Base-by-base conservation (phyloP, 1,140 invertebrate genomes). In the Melipona quadrifasciata region DNA sequence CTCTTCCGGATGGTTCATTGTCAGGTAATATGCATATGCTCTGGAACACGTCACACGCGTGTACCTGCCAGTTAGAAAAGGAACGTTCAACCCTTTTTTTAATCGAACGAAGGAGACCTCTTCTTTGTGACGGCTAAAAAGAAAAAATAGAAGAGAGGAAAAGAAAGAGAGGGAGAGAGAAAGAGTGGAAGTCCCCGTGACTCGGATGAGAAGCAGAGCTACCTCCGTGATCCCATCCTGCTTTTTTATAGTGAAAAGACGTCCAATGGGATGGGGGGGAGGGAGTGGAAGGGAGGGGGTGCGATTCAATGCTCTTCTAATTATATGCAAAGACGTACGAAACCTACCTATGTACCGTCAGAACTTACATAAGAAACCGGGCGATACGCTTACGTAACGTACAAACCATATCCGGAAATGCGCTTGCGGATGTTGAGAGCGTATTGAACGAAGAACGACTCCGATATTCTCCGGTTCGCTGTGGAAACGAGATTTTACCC, bases 251-350 rank as follows among this genome's bases (percentile, higher is more conserved):
- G 87, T 93, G 88, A 93, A 92, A 91, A 87, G 90, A 82, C 89
- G 86, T 89, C 82, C 89, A 76, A 93, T 88, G 88, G 84, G 39
- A 47, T 10, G 39, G 39, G 39, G 39, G 8, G 39, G 39, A 6
- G 0, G 8, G 39, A n/a, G n/a, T n/a, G n/a, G n/a, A n/a, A n/a
- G 8, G 39, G 39, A 6, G 39, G 39, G 39, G 89, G 90, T 85
- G 86, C 87, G 90, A 93, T 92, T 93, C 90, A 93, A 93, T 92
- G 87, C 89, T 89, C 87, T 90, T 90, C 90, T 93, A 93, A 93
- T 93, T 93, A 93, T 93, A 93, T 93, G 92, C 92, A 93, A 92
- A 92, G 90, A 93, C 86, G 89, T 85, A 89, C 83, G 76, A 74
- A 78, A 86, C 84, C 39, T 91, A 90, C 82, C 84, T 61, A 82